Conservation (phyloP, 2,888 invertebrate species). For the Yponomeuta plumbellus region DNA sequence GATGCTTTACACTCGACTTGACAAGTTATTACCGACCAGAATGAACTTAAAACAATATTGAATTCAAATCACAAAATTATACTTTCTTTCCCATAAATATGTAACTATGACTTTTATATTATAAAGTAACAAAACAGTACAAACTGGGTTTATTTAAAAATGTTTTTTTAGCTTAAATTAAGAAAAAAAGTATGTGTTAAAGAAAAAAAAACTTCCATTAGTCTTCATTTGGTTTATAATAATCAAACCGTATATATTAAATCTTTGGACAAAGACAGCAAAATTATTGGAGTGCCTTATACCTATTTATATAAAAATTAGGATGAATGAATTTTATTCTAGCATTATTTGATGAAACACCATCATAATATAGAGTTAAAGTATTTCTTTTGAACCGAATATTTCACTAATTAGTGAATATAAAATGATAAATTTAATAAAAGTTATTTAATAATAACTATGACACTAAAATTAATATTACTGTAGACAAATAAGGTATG, state of each 20-base stretch:
- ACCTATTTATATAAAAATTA: constrained; percentile 74
- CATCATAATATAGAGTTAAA: constrained; percentile 65
- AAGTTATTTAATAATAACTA: constrained; percentile 47
- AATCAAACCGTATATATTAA: constrained; percentile 46
- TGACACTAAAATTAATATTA: not conserved
- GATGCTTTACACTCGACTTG: too few species aligned
- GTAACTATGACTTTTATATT: not conserved
- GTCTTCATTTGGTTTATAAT: constrained; percentile 59
- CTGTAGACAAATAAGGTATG: constrained; percentile 26
- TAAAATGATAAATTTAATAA: constrained; percentile 46
- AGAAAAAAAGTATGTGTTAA: constrained; percentile 1
- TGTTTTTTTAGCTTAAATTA: constrained; percentile 1
- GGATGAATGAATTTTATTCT: constrained; percentile 73
- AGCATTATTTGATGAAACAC: constrained; percentile 75
- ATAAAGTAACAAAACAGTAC: not conserved
- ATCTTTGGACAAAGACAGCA: constrained; percentile 68
- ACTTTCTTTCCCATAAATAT: too few species aligned
- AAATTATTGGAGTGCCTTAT: constrained; percentile 75
- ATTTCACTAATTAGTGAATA: constrained; percentile 49
- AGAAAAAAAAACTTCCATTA: constrained; percentile 48
- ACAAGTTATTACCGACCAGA: too few species aligned
- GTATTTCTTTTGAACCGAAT: constrained; percentile 60
- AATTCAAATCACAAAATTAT: too few species aligned
- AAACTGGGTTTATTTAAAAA: not conserved
- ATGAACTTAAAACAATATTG: too few species aligned